phyloP scores from a whole-genome alignment of 2,113 vertebrate species.

The Notiomystis cincta region DNA sequence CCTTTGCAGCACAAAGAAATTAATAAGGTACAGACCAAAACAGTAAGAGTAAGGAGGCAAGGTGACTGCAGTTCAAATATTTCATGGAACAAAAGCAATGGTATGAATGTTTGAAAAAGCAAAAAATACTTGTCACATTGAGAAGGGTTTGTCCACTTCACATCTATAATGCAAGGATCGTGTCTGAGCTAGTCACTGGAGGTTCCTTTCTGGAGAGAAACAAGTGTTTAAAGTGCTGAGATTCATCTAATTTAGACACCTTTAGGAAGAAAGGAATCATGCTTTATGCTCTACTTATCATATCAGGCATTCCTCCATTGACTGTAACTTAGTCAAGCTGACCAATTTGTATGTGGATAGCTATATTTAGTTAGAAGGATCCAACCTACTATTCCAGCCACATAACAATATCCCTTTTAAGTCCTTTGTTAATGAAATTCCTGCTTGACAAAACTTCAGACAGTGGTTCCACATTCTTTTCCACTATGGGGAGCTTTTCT shows the following conservation, averaged over 20 bases:
- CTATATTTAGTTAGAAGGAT: neutral
- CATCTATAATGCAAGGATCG: neutral
- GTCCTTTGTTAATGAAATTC: neutral
- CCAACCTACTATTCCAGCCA: neutral
- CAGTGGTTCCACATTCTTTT: neutral
- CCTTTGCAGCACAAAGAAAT: slow-evolving; percentile 30
- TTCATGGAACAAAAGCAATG: neutral
- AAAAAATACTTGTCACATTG: neutral
- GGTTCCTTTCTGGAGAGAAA: neutral
- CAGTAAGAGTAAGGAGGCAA: neutral
- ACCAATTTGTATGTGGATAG: neutral
- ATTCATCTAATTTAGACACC: neutral
- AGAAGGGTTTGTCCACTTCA: neutral
- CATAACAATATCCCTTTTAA: neutral
- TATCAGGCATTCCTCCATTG: neutral
- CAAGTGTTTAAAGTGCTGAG: neutral
- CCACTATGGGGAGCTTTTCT: neutral
- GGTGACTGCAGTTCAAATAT: slow-evolving; percentile 18
- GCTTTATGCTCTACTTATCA: neutral
- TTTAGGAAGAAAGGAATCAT: neutral
- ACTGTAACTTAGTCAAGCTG: neutral
- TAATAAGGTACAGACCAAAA: slow-evolving; percentile 3
- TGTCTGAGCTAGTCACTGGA: neutral
- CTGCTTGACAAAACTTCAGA: neutral
- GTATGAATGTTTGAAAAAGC: neutral